These are phyloP conservation scores for Triops cancriformis DNA, from an alignment of 1,140 invertebrate genomes.

Conservation along the genomic window DNA sequence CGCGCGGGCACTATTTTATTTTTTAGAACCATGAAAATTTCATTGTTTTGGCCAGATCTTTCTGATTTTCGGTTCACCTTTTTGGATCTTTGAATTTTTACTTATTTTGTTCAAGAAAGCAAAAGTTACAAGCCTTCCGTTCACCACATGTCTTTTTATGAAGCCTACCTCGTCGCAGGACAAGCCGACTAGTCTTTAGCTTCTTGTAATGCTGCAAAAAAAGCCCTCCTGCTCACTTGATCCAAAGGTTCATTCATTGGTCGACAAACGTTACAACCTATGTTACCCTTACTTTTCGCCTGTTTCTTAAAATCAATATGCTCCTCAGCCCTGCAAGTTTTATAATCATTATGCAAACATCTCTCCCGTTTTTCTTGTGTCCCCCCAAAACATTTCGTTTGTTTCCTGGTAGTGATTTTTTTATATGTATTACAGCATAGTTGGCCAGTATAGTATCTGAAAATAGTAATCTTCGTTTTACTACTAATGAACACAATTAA, in stretches of 20 bases:
- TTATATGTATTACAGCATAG: constrained; percentile 9
- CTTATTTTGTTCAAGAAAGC: neutral
- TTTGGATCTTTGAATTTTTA: constrained; percentile 1
- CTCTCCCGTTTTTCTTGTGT: neutral
- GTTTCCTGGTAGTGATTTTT: neutral
- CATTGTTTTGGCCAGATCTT: neutral
- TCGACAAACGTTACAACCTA: constrained; percentile 3
- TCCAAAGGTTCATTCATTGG: constrained; percentile 13
- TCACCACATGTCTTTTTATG: neutral
- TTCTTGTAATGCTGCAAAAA: constrained; percentile 7
- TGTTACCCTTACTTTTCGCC: neutral
- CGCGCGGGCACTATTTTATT: neutral
- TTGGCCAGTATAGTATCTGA: constrained; percentile 10
- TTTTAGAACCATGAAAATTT: neutral
- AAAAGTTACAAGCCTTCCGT: neutral
- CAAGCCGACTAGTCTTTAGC: constrained; percentile 12
- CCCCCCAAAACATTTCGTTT: neutral
- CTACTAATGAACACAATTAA: neutral
- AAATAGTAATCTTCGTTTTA: neutral
- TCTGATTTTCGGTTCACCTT: neutral
- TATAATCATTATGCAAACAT: neutral
- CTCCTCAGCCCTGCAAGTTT: constrained; percentile 8
- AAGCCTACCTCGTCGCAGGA: constrained; percentile 11
- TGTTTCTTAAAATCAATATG: neutral
- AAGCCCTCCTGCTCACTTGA: constrained; percentile 8